A percentile compares a stretch with the other conserved stretches of the same genome.
Conservation (phyloP, 1,140 invertebrate genomes). For the Homarus americanus region DNA sequence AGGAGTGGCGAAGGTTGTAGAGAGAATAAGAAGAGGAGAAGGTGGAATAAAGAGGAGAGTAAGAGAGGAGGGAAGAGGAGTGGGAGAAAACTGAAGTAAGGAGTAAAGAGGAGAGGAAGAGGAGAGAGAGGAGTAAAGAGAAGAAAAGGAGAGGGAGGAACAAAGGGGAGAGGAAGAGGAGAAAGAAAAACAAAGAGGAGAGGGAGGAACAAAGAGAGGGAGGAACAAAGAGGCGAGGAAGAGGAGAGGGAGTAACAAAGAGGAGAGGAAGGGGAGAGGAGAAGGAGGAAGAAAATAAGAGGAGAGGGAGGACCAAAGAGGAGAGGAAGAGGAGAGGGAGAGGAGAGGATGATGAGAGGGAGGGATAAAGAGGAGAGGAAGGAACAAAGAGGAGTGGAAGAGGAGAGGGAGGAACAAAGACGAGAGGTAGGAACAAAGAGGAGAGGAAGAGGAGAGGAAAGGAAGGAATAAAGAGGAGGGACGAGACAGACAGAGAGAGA, state of each 20-base stretch:
- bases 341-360: not conserved
- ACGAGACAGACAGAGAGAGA: not conserved
- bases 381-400: not conserved
- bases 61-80: not conserved
- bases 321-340: conserved; percentile 29
- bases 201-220: no score
- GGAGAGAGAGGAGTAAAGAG: not conserved
- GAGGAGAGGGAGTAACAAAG: not conserved
- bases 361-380: not conserved
- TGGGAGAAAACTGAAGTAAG: not conserved
- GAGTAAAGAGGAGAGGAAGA: not conserved
- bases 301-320: not conserved
- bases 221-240: not conserved
- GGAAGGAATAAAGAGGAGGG: not conserved
- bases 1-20: not conserved
- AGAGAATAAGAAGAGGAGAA: not conserved
- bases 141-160: not conserved
- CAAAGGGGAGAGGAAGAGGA: not conserved
- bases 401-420: conserved; percentile 19
- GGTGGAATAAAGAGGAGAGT: not conserved
- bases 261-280: not conserved
- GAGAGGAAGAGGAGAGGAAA: not conserved
- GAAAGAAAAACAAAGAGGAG: not conserved
- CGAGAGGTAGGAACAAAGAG: not conserved
- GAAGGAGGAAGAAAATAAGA: not conserved